Conservation (phyloP, 1,140 invertebrate genomes). For the Drosophila saltans region DNA sequence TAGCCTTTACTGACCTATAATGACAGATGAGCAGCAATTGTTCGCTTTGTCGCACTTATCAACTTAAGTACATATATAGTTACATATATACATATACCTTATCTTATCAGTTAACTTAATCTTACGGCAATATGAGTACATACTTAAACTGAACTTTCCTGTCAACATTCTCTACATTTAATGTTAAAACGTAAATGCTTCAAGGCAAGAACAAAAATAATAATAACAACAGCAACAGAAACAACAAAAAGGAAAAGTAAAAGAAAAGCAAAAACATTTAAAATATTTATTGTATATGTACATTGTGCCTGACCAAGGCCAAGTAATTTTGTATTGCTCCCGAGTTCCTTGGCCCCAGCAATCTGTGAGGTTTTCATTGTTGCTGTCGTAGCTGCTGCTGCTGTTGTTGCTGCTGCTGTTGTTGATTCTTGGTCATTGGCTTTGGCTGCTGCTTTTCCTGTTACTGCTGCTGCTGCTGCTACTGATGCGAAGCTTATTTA, state of each 20-base stretch:
- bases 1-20: conserved; percentile 49
- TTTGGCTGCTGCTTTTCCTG: conserved; percentile 47
- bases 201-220: conserved; percentile 32
- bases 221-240: conserved; percentile 32
- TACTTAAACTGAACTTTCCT: conserved; percentile 66
- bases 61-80: conserved; percentile 14
- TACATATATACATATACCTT: conserved; percentile 20
- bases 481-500: conserved; percentile 62
- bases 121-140: conserved; percentile 33
- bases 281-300: conserved; percentile 69
- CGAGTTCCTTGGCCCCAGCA: conserved; percentile 75
- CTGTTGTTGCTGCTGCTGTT: conserved; percentile 38
- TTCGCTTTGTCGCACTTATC: not conserved
- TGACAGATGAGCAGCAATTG: conserved; percentile 24
- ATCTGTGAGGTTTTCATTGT: conserved; percentile 48
- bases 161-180: conserved; percentile 66
- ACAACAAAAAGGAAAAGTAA: conserved; percentile 40
- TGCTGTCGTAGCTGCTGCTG: conserved; percentile 28
- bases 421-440: conserved; percentile 80
- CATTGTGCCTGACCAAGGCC: conserved; percentile 78
- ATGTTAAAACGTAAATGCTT: conserved; percentile 63
- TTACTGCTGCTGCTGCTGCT: conserved; percentile 25
- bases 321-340: conserved; percentile 77
- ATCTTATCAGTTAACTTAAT: conserved; percentile 70
- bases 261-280: conserved; percentile 66